Conservation (phyloP, 2,797 vertebrate species). For the Kryptolebias ocellatus region DNA sequence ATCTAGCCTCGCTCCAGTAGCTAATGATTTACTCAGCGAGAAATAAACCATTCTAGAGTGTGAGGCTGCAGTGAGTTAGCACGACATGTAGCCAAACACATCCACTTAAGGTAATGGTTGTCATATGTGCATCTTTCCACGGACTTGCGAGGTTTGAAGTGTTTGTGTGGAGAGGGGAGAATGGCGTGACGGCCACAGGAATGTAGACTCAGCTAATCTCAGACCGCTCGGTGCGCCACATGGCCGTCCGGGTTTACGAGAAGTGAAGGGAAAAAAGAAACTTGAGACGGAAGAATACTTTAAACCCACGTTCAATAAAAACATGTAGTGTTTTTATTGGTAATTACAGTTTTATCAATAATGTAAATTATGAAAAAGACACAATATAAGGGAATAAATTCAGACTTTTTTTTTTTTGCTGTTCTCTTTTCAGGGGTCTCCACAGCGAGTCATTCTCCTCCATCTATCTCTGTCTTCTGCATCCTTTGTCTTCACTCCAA, state of each 20-base stretch:
- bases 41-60: slow-evolving; percentile 40
- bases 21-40: slow-evolving; percentile 47
- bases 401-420: no score
- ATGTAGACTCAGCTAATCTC: slow-evolving; percentile 70
- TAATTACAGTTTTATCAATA: slow-evolving; percentile 24
- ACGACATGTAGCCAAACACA: slow-evolving; percentile 69
- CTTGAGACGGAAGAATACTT: slow-evolving; percentile 36
- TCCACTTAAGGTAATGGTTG: slow-evolving; percentile 73
- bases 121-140: slow-evolving; percentile 68
- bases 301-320: slow-evolving; percentile 49
- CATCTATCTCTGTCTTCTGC: no score
- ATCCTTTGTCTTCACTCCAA: no score
- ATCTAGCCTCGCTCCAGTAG: slow-evolving; percentile 17
- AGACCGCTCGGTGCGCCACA: slow-evolving; percentile 43
- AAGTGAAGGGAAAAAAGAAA: slow-evolving; percentile 27
- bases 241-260: slow-evolving; percentile 37
- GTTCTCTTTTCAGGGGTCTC: no score
- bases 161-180: slow-evolving; percentile 54
- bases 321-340: slow-evolving; percentile 22
- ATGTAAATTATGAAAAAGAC: neutral
- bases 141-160: slow-evolving; percentile 34
- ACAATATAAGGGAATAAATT: neutral
- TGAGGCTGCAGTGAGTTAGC: slow-evolving; percentile 63
- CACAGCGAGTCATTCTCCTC: no score
- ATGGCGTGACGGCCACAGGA: slow-evolving; percentile 71